Evolutionary conservation across 1,140 invertebrate genomes (phyloP).

Genomic region (Papilio polyxenes): DNA sequence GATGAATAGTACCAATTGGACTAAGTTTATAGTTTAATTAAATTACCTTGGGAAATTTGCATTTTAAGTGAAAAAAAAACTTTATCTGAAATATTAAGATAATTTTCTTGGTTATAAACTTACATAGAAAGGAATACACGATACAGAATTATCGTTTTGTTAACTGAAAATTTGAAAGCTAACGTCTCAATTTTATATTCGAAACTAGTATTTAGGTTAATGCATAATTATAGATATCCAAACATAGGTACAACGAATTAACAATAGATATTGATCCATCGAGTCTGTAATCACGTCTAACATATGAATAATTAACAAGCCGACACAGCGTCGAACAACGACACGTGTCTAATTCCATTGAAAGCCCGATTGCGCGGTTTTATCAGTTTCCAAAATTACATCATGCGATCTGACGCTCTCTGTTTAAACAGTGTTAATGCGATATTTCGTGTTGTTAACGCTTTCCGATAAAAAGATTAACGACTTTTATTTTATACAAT

Average conservation of each 20-base stretch:
- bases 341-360: conserved; percentile 36
- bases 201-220: background rate
- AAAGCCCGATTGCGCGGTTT: conserved; percentile 23
- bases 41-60: too few species aligned
- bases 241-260: conserved; percentile 13
- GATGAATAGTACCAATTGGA: too few species aligned
- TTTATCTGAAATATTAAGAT: too few species aligned
- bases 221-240: background rate
- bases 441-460: conserved; percentile 24
- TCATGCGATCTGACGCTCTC: conserved; percentile 23
- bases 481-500: too few species aligned
- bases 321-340: background rate
- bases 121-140: too few species aligned
- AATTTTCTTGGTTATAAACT: too few species aligned
- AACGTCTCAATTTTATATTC: background rate
- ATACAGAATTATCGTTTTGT: too few species aligned
- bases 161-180: too few species aligned
- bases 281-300: conserved; percentile 28
- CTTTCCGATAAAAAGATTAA: background rate
- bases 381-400: conserved; percentile 34
- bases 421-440: conserved; percentile 8
- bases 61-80: too few species aligned
- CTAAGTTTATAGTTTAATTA: too few species aligned
- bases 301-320: conserved; percentile 32
- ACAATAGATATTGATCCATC: conserved; percentile 22